Evolutionary conservation across 2,113 vertebrate genomes (phyloP), one percentile per base, ranked within the genome.

Genomic region (Corythaeola cristata): DNA sequence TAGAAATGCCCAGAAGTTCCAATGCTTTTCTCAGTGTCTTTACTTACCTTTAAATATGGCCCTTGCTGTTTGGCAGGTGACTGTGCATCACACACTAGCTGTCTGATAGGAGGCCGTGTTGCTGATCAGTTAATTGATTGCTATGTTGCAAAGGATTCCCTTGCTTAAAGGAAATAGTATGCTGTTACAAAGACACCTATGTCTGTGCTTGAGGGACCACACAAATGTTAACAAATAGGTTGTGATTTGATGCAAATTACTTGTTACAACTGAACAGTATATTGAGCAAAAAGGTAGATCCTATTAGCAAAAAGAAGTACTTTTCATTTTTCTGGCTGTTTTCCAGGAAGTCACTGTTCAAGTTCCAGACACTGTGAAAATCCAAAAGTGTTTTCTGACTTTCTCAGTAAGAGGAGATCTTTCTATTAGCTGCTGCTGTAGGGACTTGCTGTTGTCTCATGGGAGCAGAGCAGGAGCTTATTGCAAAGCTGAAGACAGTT

Each of bases 381-480:
- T 72, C 59, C 63, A 47, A 12, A 85, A 67, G 15, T 14, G 15
- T 68, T 90, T 77, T 69, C 71, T 88, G 87, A 73, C 53, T 89
- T 74, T 90, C 60, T 59, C 64, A 88, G 33, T 85, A 92, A 74
- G 52, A 96, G 35, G 9, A 68, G 62, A 30, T 64, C 33, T 71
- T 72, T 50, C 63, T 73, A 30, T 69, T 69, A 85, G 53, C 37
- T 66, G 82, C 88, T 96, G 55, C 72, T 88, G 21, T 15, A 79
- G 60, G 50, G 77, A 62, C 60, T 39, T 56, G 26, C 66, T 78
- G 17, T 49, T 59, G 47, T 81, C 93, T 69, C 84, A 9, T 39
- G 85, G 78, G 93, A 91, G 75, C 45, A 60, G 39, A 85, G 60
- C 33, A n/a, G 74, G 69, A 91, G 33, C 84, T 96, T 93, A 88